A percentile compares a stretch with the other conserved stretches of the same genome.
Evolutionary conservation across 2,797 vertebrate species (phyloP).

Genomic region (Danionella dracula): DNA sequence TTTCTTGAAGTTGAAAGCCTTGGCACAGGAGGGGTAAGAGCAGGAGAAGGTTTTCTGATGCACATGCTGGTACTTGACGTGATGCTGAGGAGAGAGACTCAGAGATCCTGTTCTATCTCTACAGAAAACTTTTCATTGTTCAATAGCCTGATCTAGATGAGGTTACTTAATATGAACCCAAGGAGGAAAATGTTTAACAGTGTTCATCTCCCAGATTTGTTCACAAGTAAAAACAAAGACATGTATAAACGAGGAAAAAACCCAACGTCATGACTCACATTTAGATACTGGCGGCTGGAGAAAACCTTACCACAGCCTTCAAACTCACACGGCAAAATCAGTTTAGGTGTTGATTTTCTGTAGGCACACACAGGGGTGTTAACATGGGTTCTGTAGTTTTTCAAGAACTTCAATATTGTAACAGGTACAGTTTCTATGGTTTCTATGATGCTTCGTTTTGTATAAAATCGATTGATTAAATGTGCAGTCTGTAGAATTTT

Average conservation of each 20-base stretch:
- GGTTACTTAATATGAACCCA: background rate
- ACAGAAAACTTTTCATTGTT: background rate
- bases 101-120: background rate
- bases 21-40: constrained; percentile 63
- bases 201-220: too few species aligned
- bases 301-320: constrained; percentile 77
- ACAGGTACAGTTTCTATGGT: too few species aligned
- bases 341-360: constrained; percentile 69
- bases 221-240: too few species aligned
- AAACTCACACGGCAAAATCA: constrained; percentile 74
- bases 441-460: too few species aligned
- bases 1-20: constrained; percentile 77
- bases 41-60: constrained; percentile 78
- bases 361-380: background rate
- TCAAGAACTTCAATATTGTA: too few species aligned
- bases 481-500: too few species aligned
- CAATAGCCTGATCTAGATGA: background rate
- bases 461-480: too few species aligned
- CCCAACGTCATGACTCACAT: constrained; percentile 57
- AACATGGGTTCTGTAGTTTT: too few species aligned
- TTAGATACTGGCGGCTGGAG: constrained; percentile 76
- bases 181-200: too few species aligned
- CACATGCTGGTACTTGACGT: constrained; percentile 74
- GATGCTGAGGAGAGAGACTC: constrained; percentile 59
- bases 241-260: too few species aligned